These are phyloP conservation scores for Drosophila dives DNA, from an alignment of 2,888 invertebrate species.

Conservation along the genomic window DNA sequence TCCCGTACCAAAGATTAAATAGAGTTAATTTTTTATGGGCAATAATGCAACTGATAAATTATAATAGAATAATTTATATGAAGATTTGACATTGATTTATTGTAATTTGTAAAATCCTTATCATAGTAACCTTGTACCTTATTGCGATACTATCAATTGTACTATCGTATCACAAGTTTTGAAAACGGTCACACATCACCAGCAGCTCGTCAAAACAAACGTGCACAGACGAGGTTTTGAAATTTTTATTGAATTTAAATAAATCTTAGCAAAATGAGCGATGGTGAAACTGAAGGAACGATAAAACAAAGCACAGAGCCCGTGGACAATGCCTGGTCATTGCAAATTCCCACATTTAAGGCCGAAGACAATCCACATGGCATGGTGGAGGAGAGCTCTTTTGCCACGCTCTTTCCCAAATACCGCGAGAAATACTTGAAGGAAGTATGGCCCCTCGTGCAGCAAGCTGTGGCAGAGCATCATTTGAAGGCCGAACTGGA, in stretches of 20 bases:
- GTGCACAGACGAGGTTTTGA: constrained; percentile 40
- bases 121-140: not conserved
- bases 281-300: constrained; percentile 67
- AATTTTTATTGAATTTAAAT: constrained; percentile 2
- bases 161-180: not conserved
- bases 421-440: constrained; percentile 98
- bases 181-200: constrained; percentile 18
- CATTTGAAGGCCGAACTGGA: constrained; percentile 95
- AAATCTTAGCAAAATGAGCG: constrained; percentile 70
- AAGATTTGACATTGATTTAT: not conserved
- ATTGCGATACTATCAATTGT: not conserved
- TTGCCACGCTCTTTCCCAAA: constrained; percentile 98
- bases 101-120: not conserved
- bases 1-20: not conserved
- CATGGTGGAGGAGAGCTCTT: constrained; percentile 96
- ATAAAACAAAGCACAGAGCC: constrained; percentile 85
- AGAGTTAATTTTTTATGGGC: not conserved
- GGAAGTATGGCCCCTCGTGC: constrained; percentile 97
- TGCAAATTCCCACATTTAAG: constrained; percentile 94
- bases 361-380: constrained; percentile 94
- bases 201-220: constrained; percentile 62
- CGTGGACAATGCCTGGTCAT: constrained; percentile 93
- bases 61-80: not conserved
- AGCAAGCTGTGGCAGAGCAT: constrained; percentile 92
- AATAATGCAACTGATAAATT: not conserved